Evolutionary conservation across 2,888 invertebrate genomes (phyloP).

Genomic region (Drosophila meridiana): DNA sequence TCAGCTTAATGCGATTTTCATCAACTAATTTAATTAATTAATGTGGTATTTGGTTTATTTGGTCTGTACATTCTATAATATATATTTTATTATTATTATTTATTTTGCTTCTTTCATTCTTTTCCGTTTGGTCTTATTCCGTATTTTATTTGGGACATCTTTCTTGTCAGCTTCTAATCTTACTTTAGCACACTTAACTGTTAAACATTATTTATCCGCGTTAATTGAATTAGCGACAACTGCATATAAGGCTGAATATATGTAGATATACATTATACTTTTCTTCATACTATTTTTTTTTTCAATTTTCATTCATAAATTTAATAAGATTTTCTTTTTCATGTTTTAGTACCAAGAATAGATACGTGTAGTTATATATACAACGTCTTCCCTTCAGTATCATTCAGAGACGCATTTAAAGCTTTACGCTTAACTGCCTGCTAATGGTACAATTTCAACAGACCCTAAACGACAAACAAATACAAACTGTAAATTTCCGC

Average conservation of each 20-base stretch:
- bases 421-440: constrained; percentile 14
- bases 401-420: not conserved
- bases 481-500: constrained; percentile 44
- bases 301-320: not conserved
- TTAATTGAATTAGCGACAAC: not conserved
- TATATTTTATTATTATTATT: not conserved
- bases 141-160: not conserved
- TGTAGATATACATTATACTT: not conserved
- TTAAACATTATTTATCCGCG: not conserved
- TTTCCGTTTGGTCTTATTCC: no score
- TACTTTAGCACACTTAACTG: not conserved
- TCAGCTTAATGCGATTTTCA: not conserved
- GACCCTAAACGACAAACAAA: not conserved
- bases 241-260: not conserved
- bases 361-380: not conserved
- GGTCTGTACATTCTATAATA: not conserved
- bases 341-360: not conserved
- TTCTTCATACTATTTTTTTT: no score
- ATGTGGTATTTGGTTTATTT: not conserved
- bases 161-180: not conserved
- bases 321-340: no score
- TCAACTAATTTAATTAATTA: not conserved
- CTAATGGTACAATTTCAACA: constrained; percentile 4
- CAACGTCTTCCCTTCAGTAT: not conserved
- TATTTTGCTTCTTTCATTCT: no score